Conservation (phyloP, 2,113 vertebrate genomes). For the Mustela nigripes region DNA sequence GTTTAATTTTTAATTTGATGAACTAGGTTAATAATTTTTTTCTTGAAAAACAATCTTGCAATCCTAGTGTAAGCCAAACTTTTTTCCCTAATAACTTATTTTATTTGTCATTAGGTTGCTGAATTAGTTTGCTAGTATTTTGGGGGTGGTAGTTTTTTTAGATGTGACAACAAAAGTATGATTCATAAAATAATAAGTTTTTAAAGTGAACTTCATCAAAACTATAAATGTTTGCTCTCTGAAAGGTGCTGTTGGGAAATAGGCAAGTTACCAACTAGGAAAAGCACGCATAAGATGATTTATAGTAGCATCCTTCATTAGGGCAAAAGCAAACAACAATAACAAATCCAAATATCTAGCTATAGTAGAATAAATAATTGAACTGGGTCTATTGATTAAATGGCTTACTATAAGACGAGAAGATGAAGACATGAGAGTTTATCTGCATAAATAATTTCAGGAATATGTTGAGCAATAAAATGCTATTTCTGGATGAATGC, state of each 20-base stretch:
- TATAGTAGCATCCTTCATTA: not conserved
- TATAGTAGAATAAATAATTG: not conserved
- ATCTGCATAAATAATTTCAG: not conserved
- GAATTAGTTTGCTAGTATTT: conserved; percentile 15
- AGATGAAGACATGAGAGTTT: not conserved
- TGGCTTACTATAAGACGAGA: not conserved
- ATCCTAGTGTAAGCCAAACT: not conserved
- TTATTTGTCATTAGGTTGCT: not conserved
- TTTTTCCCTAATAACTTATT: not conserved
- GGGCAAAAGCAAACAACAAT: not conserved
- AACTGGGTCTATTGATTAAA: not conserved
- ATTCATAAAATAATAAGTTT: not conserved
- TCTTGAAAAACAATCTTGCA: not conserved
- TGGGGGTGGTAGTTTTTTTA: not conserved
- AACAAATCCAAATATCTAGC: not conserved
- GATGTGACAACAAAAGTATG: not conserved
- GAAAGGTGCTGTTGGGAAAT: not conserved
- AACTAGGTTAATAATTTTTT: not conserved
- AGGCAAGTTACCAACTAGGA: not conserved
- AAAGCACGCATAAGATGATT: not conserved
- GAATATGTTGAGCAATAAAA: not conserved
- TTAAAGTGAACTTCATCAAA: not conserved
- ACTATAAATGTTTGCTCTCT: not conserved
- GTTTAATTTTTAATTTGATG: conserved; percentile 9
- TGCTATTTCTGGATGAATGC: not conserved